phyloP scores from a whole-genome alignment of 2,888 invertebrate genomes.

The Himalopsyche anomala region DNA sequence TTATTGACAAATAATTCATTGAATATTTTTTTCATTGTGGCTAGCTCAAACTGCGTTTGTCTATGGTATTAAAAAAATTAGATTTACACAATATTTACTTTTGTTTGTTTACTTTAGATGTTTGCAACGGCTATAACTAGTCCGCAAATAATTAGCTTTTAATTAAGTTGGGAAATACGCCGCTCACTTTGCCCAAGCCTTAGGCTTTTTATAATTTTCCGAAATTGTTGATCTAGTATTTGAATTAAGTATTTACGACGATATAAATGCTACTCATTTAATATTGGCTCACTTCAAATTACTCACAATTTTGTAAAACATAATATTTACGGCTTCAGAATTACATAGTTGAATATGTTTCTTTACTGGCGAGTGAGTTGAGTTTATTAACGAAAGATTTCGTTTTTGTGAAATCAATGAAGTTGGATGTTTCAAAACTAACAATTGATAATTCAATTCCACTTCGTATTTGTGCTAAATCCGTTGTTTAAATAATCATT shows the following conservation, averaged over 20 bases:
- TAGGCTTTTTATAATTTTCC: constrained; percentile 9
- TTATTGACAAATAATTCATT: no score
- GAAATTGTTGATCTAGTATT: constrained; percentile 7
- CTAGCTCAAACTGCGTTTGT: no score
- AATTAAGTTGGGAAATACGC: constrained; percentile 2
- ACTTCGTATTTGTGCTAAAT: no score
- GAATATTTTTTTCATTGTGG: no score
- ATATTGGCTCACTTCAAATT: background rate
- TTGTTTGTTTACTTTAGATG: background rate
- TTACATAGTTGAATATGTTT: background rate
- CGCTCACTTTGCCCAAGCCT: background rate
- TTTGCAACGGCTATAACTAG: background rate
- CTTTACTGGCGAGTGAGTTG: background rate
- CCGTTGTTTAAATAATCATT: no score
- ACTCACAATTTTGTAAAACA: background rate
- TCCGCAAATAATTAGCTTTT: background rate
- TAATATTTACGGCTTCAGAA: background rate
- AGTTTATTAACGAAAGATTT: background rate
- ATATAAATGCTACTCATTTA: background rate
- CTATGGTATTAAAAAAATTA: no score
- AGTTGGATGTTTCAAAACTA: no score
- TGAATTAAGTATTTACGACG: background rate
- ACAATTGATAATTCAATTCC: no score
- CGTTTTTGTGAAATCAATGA: no score
- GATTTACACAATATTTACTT: no score